Percentiles rank a stretch among this genome's conserved stretches.
Conservation (phyloP, 1,140 invertebrate species). For the Pseudomyrmex gracilis region DNA sequence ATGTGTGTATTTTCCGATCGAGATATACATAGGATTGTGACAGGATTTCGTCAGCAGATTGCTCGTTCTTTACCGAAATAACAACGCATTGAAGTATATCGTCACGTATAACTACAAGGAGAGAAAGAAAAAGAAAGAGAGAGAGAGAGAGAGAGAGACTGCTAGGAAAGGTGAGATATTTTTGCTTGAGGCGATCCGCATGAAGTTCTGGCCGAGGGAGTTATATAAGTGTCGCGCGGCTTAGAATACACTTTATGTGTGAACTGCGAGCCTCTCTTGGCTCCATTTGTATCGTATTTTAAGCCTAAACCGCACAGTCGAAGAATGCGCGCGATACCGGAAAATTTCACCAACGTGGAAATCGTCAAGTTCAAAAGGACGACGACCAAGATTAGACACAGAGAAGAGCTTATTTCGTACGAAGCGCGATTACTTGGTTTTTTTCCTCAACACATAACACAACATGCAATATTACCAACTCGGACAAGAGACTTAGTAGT, state of each 20-base stretch:
- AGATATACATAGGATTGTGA: not conserved
- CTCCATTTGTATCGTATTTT: slow-evolving; percentile 59
- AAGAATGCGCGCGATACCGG: slow-evolving; percentile 47
- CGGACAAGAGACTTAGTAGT: no score
- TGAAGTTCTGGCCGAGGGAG: slow-evolving; percentile 32
- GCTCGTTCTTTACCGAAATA: not conserved
- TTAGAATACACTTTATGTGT: slow-evolving; percentile 56
- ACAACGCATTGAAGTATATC: not conserved
- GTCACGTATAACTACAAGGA: not conserved
- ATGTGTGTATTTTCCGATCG: not conserved
- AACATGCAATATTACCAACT: no score
- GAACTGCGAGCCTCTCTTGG: slow-evolving; percentile 55
- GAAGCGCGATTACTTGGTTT: not conserved
- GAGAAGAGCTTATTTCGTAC: not conserved
- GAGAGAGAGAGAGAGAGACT: not conserved
- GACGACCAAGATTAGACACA: slow-evolving; percentile 2
- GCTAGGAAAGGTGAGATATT: slow-evolving; percentile 42
- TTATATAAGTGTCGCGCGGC: slow-evolving; percentile 57
- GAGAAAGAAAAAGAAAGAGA: not conserved
- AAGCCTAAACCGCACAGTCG: slow-evolving; percentile 46
- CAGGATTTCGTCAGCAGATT: not conserved
- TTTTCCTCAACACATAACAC: no score
- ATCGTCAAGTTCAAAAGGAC: slow-evolving; percentile 15
- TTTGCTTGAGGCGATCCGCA: slow-evolving; percentile 36
- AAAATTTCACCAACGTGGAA: slow-evolving; percentile 12